A percentile compares a stretch with the other conserved stretches of the same genome.
Conservation (phyloP, 2,888 invertebrate species). For the Cheilosia pagana region DNA sequence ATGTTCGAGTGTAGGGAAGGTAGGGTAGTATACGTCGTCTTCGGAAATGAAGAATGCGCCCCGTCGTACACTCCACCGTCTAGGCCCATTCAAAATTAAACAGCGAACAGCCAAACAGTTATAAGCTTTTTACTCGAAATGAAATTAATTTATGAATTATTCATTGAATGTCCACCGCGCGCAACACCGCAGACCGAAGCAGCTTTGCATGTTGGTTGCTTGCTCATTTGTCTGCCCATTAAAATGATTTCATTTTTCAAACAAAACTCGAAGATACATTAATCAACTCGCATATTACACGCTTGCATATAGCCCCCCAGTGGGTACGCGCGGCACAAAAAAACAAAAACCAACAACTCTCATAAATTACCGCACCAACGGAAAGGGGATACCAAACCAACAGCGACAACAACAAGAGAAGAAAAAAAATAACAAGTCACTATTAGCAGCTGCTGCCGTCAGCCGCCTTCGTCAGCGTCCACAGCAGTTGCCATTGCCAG, state of each 20-base stretch:
- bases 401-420: neutral
- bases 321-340: slow-evolving; percentile 16
- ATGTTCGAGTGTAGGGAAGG: slow-evolving; percentile 9
- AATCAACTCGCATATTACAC: slow-evolving; percentile 69
- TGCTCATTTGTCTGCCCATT: slow-evolving; percentile 74
- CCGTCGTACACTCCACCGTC: slow-evolving; percentile 2
- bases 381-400: slow-evolving; percentile 8
- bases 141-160: slow-evolving; percentile 69
- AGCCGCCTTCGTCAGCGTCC: slow-evolving; percentile 35
- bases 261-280: slow-evolving; percentile 69
- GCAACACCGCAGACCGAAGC: slow-evolving; percentile 9
- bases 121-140: slow-evolving; percentile 36
- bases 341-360: slow-evolving; percentile 26
- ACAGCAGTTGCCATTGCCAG: slow-evolving; percentile 55
- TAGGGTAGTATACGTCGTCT: neutral
- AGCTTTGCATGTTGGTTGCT: slow-evolving; percentile 62
- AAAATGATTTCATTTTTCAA: slow-evolving; percentile 73
- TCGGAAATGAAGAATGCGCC: slow-evolving; percentile 28
- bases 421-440: neutral
- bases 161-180: slow-evolving; percentile 47
- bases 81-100: slow-evolving; percentile 38
- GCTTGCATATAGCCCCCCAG: slow-evolving; percentile 33
- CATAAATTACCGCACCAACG: slow-evolving; percentile 65
- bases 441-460: neutral
- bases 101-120: slow-evolving; percentile 54